Conservation (phyloP, 1,140 invertebrate genomes). For the Aleiodes sp. region DNA sequence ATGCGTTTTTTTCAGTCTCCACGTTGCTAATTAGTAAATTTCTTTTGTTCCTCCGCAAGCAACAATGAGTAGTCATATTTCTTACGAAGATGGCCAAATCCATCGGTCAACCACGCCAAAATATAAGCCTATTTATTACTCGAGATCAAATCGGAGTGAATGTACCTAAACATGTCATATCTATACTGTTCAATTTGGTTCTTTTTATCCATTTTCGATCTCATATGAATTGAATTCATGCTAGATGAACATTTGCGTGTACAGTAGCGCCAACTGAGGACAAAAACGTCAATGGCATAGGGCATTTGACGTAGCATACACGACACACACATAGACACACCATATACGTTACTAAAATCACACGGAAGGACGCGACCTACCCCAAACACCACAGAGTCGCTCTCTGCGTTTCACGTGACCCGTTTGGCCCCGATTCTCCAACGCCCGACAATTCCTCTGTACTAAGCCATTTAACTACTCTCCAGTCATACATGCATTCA, state of each 20-base stretch:
- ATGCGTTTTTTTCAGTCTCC: constrained; percentile 42
- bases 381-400: constrained; percentile 30
- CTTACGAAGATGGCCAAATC: no score
- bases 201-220: not conserved
- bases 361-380: constrained; percentile 39
- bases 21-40: not conserved
- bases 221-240: constrained; percentile 27
- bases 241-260: constrained; percentile 19
- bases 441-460: constrained; percentile 17
- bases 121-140: no score
- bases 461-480: not conserved
- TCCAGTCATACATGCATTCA: no score
- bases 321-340: not conserved
- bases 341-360: constrained; percentile 34
- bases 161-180: no score
- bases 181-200: not conserved
- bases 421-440: constrained; percentile 36
- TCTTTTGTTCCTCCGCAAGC: no score
- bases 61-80: no score
- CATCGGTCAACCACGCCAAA: no score
- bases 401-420: constrained; percentile 35
- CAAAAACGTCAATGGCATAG: constrained; percentile 6
- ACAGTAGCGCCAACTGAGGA: not conserved
- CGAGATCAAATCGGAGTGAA: no score
- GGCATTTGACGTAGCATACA: not conserved